Evolutionary conservation across 2,888 invertebrate species (phyloP).

Genomic region (Suillia variegata): DNA sequence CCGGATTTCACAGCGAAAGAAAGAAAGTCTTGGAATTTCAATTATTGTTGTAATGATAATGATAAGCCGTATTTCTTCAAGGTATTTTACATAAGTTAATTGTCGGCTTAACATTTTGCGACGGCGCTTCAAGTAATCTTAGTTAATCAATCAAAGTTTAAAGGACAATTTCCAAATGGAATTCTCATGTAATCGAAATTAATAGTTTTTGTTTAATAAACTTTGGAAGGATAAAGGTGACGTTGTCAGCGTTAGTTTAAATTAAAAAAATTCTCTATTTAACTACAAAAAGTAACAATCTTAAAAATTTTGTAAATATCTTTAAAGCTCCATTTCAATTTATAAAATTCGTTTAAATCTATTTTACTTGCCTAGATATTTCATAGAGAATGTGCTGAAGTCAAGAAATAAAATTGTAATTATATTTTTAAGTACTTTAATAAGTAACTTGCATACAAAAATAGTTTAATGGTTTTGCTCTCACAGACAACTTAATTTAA

Average conservation of each 20-base stretch:
- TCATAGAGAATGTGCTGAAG: no score
- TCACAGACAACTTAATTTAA: conserved; percentile 52
- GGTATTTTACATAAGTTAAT: conserved; percentile 1
- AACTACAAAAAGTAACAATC: no score
- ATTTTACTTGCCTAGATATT: no score
- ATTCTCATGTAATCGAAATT: neutral
- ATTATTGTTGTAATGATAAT: conserved; percentile 2
- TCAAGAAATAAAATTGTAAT: no score
- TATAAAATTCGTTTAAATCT: no score
- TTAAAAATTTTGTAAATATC: no score
- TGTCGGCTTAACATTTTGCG: no score
- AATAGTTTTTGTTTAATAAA: neutral
- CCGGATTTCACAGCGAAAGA: neutral
- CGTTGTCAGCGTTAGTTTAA: conserved; percentile 52
- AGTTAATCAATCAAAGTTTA: neutral
- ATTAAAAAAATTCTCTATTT: no score
- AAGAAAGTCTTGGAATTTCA: neutral
- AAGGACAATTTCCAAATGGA: neutral
- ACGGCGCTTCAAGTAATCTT: neutral
- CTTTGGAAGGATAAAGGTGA: no score
- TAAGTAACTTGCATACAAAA: conserved; percentile 53
- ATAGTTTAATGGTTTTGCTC: conserved; percentile 52
- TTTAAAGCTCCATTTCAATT: no score
- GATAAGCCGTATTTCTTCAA: neutral
- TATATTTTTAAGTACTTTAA: no score